Evolutionary conservation across 1,140 invertebrate genomes (phyloP).

Genomic region (Drosophila subobscura): DNA sequence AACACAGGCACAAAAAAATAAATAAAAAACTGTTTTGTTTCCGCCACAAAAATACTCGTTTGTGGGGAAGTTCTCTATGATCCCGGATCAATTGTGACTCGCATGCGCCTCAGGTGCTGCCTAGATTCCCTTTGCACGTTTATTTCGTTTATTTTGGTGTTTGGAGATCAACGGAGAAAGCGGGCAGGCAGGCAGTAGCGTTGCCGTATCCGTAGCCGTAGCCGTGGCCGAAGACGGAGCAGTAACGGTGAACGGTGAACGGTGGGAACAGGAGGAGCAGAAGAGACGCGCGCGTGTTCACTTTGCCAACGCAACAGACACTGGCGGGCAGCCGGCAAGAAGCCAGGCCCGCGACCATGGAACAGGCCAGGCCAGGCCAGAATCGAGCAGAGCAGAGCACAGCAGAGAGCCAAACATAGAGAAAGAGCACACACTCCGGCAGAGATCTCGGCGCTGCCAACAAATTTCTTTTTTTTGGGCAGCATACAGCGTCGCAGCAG

Average conservation of each 20-base stretch:
- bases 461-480: no score
- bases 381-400: not conserved
- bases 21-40: slow-evolving; percentile 6
- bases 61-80: not conserved
- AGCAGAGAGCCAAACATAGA: slow-evolving; percentile 9
- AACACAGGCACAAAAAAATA: slow-evolving; percentile 28
- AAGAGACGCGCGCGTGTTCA: slow-evolving; percentile 70
- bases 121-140: not conserved
- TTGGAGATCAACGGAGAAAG: no score
- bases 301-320: slow-evolving; percentile 78
- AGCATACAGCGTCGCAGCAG: no score
- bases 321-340: slow-evolving; percentile 58
- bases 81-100: not conserved
- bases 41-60: not conserved
- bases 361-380: slow-evolving; percentile 32
- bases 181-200: no score
- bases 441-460: slow-evolving; percentile 38
- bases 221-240: slow-evolving; percentile 23
- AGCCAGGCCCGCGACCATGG: slow-evolving; percentile 19
- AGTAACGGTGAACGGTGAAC: slow-evolving; percentile 7
- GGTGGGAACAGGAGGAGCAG: slow-evolving; percentile 41
- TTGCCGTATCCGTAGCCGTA: no score
- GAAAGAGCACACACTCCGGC: not conserved
- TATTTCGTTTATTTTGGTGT: no score
- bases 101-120: not conserved